Evolutionary conservation across 1,140 invertebrate genomes (phyloP), one percentile per base, ranked within the genome.

Genomic region (Batillaria attramentaria): DNA sequence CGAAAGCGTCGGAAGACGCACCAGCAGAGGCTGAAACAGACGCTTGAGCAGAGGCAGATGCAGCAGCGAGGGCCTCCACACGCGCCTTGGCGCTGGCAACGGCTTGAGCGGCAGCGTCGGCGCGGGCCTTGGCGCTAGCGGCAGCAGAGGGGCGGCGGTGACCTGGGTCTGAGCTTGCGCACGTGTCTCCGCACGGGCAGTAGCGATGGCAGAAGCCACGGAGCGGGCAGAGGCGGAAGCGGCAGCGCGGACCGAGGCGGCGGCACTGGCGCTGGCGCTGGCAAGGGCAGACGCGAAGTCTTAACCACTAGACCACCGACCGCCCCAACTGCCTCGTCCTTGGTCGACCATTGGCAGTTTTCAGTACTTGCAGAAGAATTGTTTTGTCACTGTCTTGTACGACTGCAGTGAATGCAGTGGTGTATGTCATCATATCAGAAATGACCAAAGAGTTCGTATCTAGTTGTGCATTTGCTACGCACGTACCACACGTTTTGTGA

Each of bases 261-360:
- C 73, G 8, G 73, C 73, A 20, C 46, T 31, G 50, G 73, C 73
- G 54, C 37, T 75, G 57, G 73, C 73, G 54, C 54, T 39, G 73
- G 73, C 73, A 33, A 75, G 35, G 33, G 73, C 73, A 3, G 73
- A 75, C n/a, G 73, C 73, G 73, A 62, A 75, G 57, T 50, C 73
- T 1, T n/a, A 54, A 10, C 18, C 5, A 70, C 68, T 31, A 31
- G 39, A 42, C 41, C 68, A 10, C 41, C n/a, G 24, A 42, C 68
- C 18, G 20, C n/a, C n/a, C n/a, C n/a, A n/a, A n/a, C n/a, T n/a
- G n/a, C n/a, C n/a, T n/a, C n/a, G n/a, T n/a, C n/a, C n/a, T n/a
- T n/a, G n/a, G n/a, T n/a, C n/a, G n/a, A n/a, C n/a, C n/a, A n/a
- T n/a, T n/a, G n/a, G n/a, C n/a, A n/a, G n/a, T n/a, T n/a, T n/a